Evolutionary conservation across 2,797 vertebrate species (phyloP), one percentile per base, ranked within the genome.

Genomic region (Steatocranus sp.): DNA sequence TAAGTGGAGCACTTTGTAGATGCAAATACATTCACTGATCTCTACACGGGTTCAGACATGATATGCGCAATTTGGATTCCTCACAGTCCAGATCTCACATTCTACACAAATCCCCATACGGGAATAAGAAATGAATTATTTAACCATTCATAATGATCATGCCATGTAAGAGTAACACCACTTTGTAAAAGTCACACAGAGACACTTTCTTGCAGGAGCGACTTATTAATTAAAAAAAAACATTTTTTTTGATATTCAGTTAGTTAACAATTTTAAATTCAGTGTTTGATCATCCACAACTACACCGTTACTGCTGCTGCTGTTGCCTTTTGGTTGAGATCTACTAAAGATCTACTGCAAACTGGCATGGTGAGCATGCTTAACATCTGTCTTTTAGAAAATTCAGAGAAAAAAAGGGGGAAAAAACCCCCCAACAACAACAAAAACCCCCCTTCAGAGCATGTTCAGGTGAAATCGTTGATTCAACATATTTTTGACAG

Each of bases 401-500:
- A 86, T 50, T 82, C 70, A 15, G 36, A 75, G 56, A 61, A 61
- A 70, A 43, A 23, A 32, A 3, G 5, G 3, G 7, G 17, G 8
- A 27, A 27, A 27, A 27, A 27, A 27, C 3, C 25, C 25, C 3
- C 25, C 25, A 27, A 27, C 25, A 27, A 27, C 30, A 15, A 76
- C 58, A 83, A 43, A 58, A 32, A 10, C 3, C 0, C 0, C 2
- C 23, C 75, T 43, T 3, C 5, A 30, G 84, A 86, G 79, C 88
- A 78, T 34, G 87, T 79, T 73, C 87, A 86, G 89, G 91, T 93
- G 86, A 91, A 93, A 88, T 56, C 7, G 88, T 94, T 30, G 82
- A 91, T 93, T 93, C 91, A 87, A 92, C 92, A 91, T 54, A 77
- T 94, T 94, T 94, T 87, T 92, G 91, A 94, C 54, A 76, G 92